A percentile compares a stretch with the other conserved stretches of the same genome.
These are phyloP conservation scores for Onchidella celtica DNA, from an alignment of 2,888 invertebrate species.

Conservation along the genomic window DNA sequence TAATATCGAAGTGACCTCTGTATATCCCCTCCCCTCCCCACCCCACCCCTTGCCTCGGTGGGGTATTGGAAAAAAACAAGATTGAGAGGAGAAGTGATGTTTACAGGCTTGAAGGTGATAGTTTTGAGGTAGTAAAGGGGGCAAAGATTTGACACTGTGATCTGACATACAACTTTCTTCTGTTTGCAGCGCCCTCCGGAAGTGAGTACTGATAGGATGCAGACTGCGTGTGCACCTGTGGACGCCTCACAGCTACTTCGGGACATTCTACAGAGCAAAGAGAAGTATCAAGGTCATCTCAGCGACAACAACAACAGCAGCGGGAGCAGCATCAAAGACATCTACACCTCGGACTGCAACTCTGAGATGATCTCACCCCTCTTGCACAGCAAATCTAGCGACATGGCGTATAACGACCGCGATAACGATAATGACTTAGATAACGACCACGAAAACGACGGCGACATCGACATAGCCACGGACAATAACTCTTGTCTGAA, in stretches of 20 bases:
- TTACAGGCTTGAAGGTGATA: too few relatives aligned
- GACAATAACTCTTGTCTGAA: constrained; percentile 16
- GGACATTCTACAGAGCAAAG: constrained; percentile 91
- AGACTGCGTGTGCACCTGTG: constrained; percentile 41
- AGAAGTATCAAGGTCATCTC: constrained; percentile 77
- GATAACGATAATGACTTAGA: constrained; percentile 64
- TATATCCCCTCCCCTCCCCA: too few relatives aligned
- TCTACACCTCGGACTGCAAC: constrained; percentile 27
- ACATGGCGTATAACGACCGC: constrained; percentile 43
- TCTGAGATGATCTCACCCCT: constrained; percentile 47
- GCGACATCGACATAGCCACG: constrained; percentile 28
- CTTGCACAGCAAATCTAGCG: constrained; percentile 50
- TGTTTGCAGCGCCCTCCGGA: background rate
- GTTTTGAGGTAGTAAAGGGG: too few relatives aligned
- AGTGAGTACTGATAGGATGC: constrained; percentile 32
- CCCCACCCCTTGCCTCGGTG: too few relatives aligned
- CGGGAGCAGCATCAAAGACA: constrained; percentile 36
- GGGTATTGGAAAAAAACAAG: too few relatives aligned
- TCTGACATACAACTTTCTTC: too few relatives aligned
- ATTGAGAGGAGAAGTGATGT: too few relatives aligned
- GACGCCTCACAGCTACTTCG: constrained; percentile 87
- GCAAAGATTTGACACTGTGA: too few relatives aligned
- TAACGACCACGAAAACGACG: constrained; percentile 50
- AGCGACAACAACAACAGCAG: constrained; percentile 57
- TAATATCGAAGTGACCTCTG: too few relatives aligned